Conservation (phyloP, 2,888 invertebrate genomes). For the Drosophila borealis region DNA sequence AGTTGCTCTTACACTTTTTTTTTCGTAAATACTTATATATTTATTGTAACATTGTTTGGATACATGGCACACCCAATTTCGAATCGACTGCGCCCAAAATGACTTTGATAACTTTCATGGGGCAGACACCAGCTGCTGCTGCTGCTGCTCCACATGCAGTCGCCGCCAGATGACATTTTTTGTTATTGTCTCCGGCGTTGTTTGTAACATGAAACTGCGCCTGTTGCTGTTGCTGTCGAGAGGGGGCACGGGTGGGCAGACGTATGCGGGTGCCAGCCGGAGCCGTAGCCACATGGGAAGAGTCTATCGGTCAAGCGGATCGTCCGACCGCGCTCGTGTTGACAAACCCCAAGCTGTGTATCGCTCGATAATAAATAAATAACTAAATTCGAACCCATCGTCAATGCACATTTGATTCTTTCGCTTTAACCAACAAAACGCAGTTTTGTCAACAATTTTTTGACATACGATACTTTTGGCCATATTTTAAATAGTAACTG, state of each 20-base stretch:
- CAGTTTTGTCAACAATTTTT: slow-evolving; percentile 39
- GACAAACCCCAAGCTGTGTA: slow-evolving; percentile 13
- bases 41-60: neutral
- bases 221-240: neutral
- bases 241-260: slow-evolving; percentile 1
- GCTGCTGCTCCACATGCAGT: slow-evolving; percentile 65
- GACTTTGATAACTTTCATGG: slow-evolving; percentile 63
- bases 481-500: slow-evolving; percentile 7
- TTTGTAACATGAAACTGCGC: slow-evolving; percentile 58
- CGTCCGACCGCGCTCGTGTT: slow-evolving; percentile 16
- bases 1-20: too few relatives aligned
- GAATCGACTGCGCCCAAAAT: slow-evolving; percentile 54
- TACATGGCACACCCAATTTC: slow-evolving; percentile 60
- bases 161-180: slow-evolving; percentile 46
- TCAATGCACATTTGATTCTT: slow-evolving; percentile 19
- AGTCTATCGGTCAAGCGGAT: slow-evolving; percentile 33
- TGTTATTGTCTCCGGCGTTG: slow-evolving; percentile 26
- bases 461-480: slow-evolving; percentile 45
- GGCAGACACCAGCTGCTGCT: slow-evolving; percentile 43
- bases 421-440: slow-evolving; percentile 38
- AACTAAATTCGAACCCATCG: slow-evolving; percentile 33
- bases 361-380: slow-evolving; percentile 38
- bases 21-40: neutral
- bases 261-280: slow-evolving; percentile 37
- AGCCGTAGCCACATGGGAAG: slow-evolving; percentile 49